Base-by-base conservation (phyloP, 2,113 vertebrate species). In the Gambusia affinis region DNA sequence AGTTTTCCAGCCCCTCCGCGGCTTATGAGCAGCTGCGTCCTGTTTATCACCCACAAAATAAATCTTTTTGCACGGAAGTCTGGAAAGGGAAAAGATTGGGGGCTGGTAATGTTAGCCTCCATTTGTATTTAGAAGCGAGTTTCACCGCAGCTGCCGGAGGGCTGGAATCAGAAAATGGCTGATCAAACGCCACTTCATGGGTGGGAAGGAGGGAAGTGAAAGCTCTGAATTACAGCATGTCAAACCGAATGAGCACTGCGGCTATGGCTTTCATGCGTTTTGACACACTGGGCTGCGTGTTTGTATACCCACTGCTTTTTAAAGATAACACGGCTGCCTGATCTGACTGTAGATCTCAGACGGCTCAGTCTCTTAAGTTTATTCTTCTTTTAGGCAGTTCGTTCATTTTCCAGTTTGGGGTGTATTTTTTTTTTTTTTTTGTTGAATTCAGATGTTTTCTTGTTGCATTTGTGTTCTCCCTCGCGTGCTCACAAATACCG, bases 11-110 rank as follows among this genome's bases (percentile, higher is more conserved):
- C 81, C 78, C 3, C 74, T 80, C 3, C 76, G 85, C 88, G 86
- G 88, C 66, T 88, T 64, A 28, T 57, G 75, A 92, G 94, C 95
- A 96, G 95, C 95, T 95, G 95, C 86, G 92, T 95, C 94, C 95
- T 95, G 94, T 94, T 95, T 93, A 91, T 90, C 68, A 79, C 78
- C 88, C 84, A 70, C 80, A 60, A 81, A 88, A 88, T 78, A 93
- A 42, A 86, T 93, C 91, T 91, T 91, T 63, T 80, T 88, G 86
- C 60, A 42, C 89, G 84, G 86, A 83, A 72, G 89, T 75, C 82
- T 92, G 76, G 72, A 79, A 86, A 73, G 83, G 69, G 70, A 71
- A 67, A 72, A 78, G 76, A 69, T 60, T 81, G 78, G 75, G 82
- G 73, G 79, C 70, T 75, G 31, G 69, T 87, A 79, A 88, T 85